These are phyloP conservation scores for Rhabdornis inornatus DNA, from an alignment of 2,113 vertebrate genomes.

Conservation along the genomic window DNA sequence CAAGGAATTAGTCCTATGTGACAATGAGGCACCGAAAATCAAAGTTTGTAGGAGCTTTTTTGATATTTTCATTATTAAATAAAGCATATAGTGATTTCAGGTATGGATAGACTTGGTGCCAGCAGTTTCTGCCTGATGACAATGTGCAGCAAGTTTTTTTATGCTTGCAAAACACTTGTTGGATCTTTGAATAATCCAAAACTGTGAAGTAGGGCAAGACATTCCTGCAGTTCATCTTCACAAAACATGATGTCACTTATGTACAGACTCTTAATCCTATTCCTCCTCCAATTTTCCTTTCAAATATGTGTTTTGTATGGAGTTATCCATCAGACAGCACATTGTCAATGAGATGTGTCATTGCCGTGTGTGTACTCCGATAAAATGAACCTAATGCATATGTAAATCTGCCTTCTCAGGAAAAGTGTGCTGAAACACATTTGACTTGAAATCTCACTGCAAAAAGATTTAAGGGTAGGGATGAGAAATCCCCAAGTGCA, in stretches of 20 bases:
- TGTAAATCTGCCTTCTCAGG: conserved; percentile 69
- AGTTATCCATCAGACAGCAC: conserved; percentile 64
- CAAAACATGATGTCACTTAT: conserved; percentile 1
- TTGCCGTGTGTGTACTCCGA: conserved; percentile 60
- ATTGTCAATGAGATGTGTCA: conserved; percentile 72
- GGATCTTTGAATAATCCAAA: conserved; percentile 15
- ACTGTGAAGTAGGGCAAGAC: conserved; percentile 20
- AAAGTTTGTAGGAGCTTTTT: not conserved
- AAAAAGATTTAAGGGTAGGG: conserved; percentile 44
- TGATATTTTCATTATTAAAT: not conserved
- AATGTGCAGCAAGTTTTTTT: not conserved
- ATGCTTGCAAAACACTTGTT: conserved; percentile 24
- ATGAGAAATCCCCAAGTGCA: conserved; percentile 27
- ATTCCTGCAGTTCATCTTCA: not conserved
- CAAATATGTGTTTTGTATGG: conserved; percentile 63
- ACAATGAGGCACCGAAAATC: not conserved
- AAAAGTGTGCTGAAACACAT: conserved; percentile 65
- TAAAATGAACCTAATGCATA: conserved; percentile 74
- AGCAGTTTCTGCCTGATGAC: not conserved
- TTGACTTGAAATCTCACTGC: conserved; percentile 58
- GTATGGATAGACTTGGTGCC: not conserved
- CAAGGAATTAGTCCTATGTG: not conserved
- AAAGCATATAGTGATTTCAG: not conserved
- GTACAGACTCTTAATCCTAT: conserved; percentile 50
- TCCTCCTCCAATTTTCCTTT: conserved; percentile 68